Base-by-base conservation (phyloP, 2,113 vertebrate species). In the Sula dactylatra region DNA sequence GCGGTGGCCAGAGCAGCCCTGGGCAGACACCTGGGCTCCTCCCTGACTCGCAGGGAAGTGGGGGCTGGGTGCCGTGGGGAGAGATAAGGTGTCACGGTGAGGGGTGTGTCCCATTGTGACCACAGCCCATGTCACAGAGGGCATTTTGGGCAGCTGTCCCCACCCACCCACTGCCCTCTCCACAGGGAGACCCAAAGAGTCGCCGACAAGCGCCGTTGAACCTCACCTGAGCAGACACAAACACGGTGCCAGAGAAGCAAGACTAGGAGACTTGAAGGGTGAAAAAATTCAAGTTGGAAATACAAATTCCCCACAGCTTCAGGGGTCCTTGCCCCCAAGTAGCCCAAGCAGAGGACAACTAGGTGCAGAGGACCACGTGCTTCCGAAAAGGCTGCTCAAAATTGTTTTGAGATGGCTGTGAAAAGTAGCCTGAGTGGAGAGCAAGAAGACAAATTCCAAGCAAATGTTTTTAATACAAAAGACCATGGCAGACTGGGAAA, bases 191-290 rank as follows among this genome's bases (percentile, higher is more conserved):
- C 36, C 69, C 69, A 72, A 71, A 71, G 20, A 24, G 27, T 31
- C 20, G 1, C 3, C 1, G 27, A 40, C 49, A 54, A 54, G 10
- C 36, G 15, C 13, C 4, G 2, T 1, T 54, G 49, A 72, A 24
- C 70, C 34, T n/a, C 66, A 10, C 66, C 44, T n/a, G 44, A 69
- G 16, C 34, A 31, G 49, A 31, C 27, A 38, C n/a, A 52, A 54
- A 54, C 27, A 40, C 1, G 4, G 36, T 59, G 34, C 27, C 36
- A 31, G 27, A 70, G 49, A 72, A 40, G 24, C 36, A 71, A 29
- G 67, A 72, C 32, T 12, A 72, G 19, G 27, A 54, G 36, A 29
- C 65, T 47, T n/a, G 44, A 24, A n/a, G 44, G 65, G 22, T 47
- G 44, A 34, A 47, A 34, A 47, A 67, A 47, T 22, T 17, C 21